Conservation (phyloP, 2,113 vertebrate genomes). For the Hydropotes inermis region DNA sequence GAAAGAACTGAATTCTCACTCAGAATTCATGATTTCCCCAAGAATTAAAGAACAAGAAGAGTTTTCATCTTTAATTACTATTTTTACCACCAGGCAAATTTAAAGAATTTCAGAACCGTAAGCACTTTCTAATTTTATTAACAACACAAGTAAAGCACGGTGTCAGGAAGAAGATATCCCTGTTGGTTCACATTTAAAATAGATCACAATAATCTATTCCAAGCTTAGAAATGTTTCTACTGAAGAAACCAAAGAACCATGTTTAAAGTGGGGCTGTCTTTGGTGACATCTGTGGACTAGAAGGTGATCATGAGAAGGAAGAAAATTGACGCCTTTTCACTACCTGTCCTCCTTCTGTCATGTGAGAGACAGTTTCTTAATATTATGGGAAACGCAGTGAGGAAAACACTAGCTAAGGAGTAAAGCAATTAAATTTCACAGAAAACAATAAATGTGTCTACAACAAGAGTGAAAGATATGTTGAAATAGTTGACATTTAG, state of each 20-base stretch:
- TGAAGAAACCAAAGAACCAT: background rate
- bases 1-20: background rate
- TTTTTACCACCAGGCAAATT: slow-evolving; percentile 41
- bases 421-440: slow-evolving; percentile 52
- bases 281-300: slow-evolving; percentile 13
- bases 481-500: slow-evolving; percentile 49
- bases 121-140: slow-evolving; percentile 48
- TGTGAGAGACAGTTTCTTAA: background rate
- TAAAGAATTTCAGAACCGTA: slow-evolving; percentile 36
- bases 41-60: slow-evolving; percentile 34
- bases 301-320: background rate
- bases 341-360: background rate
- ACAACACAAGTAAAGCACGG: background rate
- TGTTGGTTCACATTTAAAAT: background rate
- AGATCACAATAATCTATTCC: background rate
- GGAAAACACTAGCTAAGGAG: slow-evolving; percentile 6
- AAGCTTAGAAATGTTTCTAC: background rate
- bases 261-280: background rate
- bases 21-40: background rate
- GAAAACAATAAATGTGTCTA: slow-evolving; percentile 57
- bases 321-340: background rate
- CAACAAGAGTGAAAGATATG: slow-evolving; percentile 31
- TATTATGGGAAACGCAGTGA: background rate
- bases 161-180: background rate
- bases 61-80: slow-evolving; percentile 37